These are phyloP conservation scores for Macropus fuliginosus DNA, from an alignment of 2,797 vertebrate genomes.

Conservation along the genomic window DNA sequence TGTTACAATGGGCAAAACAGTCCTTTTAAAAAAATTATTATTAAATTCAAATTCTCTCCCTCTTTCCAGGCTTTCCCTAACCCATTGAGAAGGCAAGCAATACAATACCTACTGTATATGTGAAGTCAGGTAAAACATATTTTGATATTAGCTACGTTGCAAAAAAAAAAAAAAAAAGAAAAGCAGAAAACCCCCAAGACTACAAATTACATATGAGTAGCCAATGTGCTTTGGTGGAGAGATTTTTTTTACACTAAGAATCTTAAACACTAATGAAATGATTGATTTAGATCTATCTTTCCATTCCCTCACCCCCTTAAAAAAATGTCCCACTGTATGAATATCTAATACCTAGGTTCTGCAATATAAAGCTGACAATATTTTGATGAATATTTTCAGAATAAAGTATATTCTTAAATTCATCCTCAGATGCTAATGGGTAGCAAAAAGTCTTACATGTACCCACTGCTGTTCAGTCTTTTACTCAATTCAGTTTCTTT, in stretches of 20 bases:
- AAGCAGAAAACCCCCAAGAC: not conserved
- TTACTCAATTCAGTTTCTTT: not conserved
- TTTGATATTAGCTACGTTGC: no score
- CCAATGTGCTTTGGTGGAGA: not conserved
- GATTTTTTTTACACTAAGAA: not conserved
- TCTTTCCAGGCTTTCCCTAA: not conserved
- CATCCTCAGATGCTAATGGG: not conserved
- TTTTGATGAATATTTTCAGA: not conserved
- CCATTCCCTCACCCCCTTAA: not conserved
- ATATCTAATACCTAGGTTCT: not conserved
- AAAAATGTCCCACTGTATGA: not conserved
- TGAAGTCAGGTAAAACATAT: no score
- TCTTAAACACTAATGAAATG: not conserved
- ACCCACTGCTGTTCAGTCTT: not conserved
- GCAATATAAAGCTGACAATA: not conserved
- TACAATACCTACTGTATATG: not conserved
- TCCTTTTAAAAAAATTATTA: not conserved
- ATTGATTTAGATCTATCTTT: not conserved
- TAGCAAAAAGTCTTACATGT: not conserved
- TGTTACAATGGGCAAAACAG: not conserved
- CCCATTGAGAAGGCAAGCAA: not conserved
- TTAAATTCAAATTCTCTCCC: not conserved
- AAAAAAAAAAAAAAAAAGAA: not conserved
- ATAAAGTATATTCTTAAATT: no score
- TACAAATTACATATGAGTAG: not conserved